phyloP scores from a whole-genome alignment of 1,140 invertebrate species.

The Eupristina koningsbergeri region DNA sequence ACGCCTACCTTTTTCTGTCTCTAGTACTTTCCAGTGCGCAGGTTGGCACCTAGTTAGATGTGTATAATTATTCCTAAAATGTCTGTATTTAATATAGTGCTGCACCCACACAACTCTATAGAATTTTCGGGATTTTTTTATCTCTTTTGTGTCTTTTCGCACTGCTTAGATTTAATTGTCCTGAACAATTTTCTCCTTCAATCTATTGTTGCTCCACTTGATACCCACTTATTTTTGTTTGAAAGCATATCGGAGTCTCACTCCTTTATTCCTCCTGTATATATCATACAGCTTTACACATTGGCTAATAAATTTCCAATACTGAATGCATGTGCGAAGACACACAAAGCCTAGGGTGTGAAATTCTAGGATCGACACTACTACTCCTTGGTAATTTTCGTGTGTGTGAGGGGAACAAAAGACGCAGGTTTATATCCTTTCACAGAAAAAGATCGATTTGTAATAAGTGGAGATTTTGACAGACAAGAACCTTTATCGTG shows the following conservation, averaged over 20 bases:
- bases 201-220: not conserved
- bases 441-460: not conserved
- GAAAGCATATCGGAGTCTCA: not conserved
- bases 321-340: not conserved
- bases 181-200: not conserved
- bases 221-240: not conserved
- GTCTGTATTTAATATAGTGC: constrained; percentile 11
- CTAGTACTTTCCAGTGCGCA: not conserved
- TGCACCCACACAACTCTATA: not conserved
- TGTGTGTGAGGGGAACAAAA: not conserved
- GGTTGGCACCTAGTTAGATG: not conserved
- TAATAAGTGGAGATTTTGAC: not conserved
- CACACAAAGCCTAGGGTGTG: not conserved
- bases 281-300: not conserved
- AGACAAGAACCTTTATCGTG: not conserved
- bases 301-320: constrained; percentile 14
- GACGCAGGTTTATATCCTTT: not conserved
- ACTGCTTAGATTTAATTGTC: not conserved
- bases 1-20: not conserved
- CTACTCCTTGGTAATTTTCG: not conserved
- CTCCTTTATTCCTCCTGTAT: not conserved
- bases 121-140: not conserved
- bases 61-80: constrained; percentile 45
- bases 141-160: not conserved
- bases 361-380: not conserved